A percentile compares a stretch with the other conserved stretches of the same genome.
phyloP scores from a whole-genome alignment of 2,888 invertebrate species.

The Luperina testacea region DNA sequence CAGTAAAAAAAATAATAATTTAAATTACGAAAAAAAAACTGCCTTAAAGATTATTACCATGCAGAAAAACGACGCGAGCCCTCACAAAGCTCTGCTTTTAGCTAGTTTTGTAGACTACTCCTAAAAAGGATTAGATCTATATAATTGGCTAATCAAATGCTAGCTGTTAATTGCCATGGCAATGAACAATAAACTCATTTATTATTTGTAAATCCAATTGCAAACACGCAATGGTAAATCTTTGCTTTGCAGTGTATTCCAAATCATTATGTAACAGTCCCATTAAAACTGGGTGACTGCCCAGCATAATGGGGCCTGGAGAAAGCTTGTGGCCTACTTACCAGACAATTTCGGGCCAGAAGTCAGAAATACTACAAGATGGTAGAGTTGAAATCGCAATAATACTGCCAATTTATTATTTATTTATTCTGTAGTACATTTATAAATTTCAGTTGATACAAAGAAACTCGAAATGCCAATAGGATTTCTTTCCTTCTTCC shows the following conservation, averaged over 20 bases:
- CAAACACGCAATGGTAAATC: background rate
- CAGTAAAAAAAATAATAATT: no score
- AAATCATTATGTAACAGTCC: background rate
- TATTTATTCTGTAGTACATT: no score
- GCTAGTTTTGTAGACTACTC: no score
- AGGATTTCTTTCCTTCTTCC: no score
- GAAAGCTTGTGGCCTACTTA: background rate
- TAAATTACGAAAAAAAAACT: no score
- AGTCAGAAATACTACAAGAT: background rate
- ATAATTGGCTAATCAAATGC: background rate
- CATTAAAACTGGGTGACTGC: background rate
- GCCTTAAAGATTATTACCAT: no score
- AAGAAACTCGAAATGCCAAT: no score
- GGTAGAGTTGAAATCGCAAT: background rate
- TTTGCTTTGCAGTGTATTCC: background rate
- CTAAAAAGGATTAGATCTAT: background rate
- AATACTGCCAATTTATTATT: background rate
- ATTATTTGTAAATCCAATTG: constrained; percentile 1
- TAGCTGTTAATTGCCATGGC: background rate
- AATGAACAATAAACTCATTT: constrained; percentile 1
- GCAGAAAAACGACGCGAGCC: no score
- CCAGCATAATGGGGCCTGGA: background rate
- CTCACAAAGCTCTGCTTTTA: no score
- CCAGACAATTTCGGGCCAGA: background rate
- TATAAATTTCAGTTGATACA: no score